Conservation (phyloP, 2,888 invertebrate genomes). For the Trissoscelio sp. region DNA sequence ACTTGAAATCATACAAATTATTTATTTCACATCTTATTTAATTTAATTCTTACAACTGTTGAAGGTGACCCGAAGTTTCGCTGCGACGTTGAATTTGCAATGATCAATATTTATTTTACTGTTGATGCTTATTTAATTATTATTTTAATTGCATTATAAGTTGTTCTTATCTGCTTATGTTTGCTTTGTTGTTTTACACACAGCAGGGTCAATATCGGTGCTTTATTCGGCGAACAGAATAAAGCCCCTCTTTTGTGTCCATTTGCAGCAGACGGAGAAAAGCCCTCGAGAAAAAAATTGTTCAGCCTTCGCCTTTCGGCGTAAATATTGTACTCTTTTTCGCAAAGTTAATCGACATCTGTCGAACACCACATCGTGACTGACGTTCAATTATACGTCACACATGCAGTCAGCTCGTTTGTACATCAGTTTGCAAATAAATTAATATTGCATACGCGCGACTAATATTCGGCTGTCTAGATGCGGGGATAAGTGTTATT, state of each 20-base stretch:
- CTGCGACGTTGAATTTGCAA: too few species aligned
- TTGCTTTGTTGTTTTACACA: neutral
- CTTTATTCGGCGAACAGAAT: neutral
- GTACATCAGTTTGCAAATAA: constrained; percentile 25
- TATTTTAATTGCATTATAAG: constrained; percentile 3
- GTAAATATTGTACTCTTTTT: constrained; percentile 14
- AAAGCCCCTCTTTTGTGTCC: constrained; percentile 1
- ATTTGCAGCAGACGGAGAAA: constrained; percentile 10
- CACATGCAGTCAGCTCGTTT: constrained; percentile 11
- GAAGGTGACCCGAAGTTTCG: too few species aligned
- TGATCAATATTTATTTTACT: constrained; percentile 2
- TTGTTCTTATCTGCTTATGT: neutral
- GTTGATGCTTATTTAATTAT: constrained; percentile 9
- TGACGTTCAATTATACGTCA: constrained; percentile 38
- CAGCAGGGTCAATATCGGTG: constrained; percentile 4
- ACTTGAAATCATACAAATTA: too few species aligned
- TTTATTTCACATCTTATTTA: too few species aligned
- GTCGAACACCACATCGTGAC: constrained; percentile 27
- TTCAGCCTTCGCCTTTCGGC: constrained; percentile 22
- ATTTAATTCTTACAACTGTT: too few species aligned
- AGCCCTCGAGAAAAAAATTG: constrained; percentile 10
- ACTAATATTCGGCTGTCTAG: constrained; percentile 10
- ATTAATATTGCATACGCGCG: constrained; percentile 15
- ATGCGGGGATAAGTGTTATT: neutral
- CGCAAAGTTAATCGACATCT: constrained; percentile 42